Evolutionary conservation across 2,113 vertebrate species (phyloP).

Genomic region (Jaculus jaculus): DNA sequence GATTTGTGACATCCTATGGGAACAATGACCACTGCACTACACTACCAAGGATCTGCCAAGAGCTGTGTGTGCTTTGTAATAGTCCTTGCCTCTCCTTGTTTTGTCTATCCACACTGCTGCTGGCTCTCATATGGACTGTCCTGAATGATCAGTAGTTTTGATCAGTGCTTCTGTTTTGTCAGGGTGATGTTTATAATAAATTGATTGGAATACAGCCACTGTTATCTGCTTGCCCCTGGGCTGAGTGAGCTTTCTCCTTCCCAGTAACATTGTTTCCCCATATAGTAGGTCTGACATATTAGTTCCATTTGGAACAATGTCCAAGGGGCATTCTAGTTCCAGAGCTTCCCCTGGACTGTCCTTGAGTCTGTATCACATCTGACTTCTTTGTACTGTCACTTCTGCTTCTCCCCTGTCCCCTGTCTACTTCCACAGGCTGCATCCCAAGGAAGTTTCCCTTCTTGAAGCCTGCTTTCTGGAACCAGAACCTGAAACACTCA

Average conservation of each 20-base stretch:
- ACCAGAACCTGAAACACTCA: neutral
- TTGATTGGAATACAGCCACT: too few relatives aligned
- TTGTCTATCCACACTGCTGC: too few relatives aligned
- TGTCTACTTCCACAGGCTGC: too few relatives aligned
- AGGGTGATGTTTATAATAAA: neutral
- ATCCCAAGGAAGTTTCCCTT: neutral
- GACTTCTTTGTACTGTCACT: neutral
- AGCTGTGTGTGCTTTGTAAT: neutral
- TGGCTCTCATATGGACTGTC: neutral
- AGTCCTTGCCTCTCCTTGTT: too few relatives aligned
- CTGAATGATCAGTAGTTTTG: neutral
- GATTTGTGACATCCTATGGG: neutral
- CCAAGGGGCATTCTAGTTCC: neutral
- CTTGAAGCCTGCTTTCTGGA: neutral
- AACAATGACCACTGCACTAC: neutral
- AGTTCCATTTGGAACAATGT: neutral
- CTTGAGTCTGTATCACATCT: neutral
- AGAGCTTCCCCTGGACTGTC: neutral
- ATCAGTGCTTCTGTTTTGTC: neutral
- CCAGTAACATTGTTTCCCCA: neutral
- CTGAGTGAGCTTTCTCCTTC: neutral
- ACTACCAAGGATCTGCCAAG: neutral
- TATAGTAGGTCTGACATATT: too few relatives aligned
- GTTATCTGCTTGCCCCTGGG: neutral
- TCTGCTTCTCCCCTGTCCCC: fast-evolving